Evolutionary conservation across 1,140 invertebrate species (phyloP), one percentile per base, ranked within the genome.

Genomic region (Drosophila sp.): DNA sequence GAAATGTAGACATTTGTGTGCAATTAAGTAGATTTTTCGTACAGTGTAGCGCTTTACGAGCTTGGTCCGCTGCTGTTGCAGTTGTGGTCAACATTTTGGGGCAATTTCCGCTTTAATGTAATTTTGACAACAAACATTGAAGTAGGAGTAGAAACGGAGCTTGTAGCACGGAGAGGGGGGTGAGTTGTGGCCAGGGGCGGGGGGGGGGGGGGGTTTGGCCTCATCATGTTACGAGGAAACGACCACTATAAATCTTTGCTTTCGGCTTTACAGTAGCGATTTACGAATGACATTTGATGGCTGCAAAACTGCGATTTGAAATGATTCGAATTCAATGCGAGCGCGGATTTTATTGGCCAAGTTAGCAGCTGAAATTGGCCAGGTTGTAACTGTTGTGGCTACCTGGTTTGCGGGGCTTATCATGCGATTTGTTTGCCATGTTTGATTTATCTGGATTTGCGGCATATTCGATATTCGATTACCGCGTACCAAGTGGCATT

Each of bases 41-140:
- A 36, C 43, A 41, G n/a, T 51, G 7, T 16, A n/a, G n/a, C 32
- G 32, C 13, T 14, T 7, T 8, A 21, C 25, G 13, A 16, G 13
- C 25, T n/a, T 51, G 48, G 29, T 18, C 27, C 16, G 58, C 63
- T 78, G 70, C 43, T 41, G 50, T 32, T 29, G 57, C 57, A 71
- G 81, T 76, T 78, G 80, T 75, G 82, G 76, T 87, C 82, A 78
- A 27, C n/a, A 38, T 34, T 54, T 43, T 64, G 48, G 80, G 78
- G 78, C 74, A 73, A 86, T 86, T 86, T 86, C 81, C 81, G 81
- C 81, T 86, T 86, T 76, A 86, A 87, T 86, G 81, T 87, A 87
- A 87, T 86, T 87, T 87, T 87, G 81, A 86, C 82, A 86, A 86
- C 62, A 72, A 69, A 78, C 58, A 76, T 78, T 8, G 27, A 18